A percentile compares a stretch with the other conserved stretches of the same genome.
Conservation (phyloP, 2,888 invertebrate species). For the Teleiodes luculella region DNA sequence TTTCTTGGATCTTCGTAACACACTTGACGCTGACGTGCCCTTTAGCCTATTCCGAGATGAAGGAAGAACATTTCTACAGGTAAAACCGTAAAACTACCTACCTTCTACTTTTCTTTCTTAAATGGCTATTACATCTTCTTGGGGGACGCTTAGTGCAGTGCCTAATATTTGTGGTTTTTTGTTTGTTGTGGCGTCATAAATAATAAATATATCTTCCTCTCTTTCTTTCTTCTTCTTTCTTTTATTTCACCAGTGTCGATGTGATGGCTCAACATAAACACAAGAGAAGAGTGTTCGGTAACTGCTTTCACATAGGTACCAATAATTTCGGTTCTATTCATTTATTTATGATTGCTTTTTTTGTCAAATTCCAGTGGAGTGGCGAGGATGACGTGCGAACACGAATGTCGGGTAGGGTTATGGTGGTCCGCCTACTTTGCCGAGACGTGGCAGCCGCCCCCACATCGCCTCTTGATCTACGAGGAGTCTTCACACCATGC, state of each 20-base stretch:
- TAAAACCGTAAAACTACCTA: too few species aligned
- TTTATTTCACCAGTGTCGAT: too few species aligned
- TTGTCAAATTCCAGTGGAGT: slow-evolving; percentile 82
- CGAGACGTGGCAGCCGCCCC: slow-evolving; percentile 81
- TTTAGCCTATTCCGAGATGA: slow-evolving; percentile 89
- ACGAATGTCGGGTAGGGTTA: slow-evolving; percentile 88
- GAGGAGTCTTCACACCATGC: slow-evolving; percentile 88
- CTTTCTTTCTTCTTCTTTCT: too few species aligned
- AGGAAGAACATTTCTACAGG: slow-evolving; percentile 89
- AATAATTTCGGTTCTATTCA: neutral
- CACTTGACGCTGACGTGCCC: slow-evolving; percentile 87
- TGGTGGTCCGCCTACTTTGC: slow-evolving; percentile 88
- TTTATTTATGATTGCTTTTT: neutral
- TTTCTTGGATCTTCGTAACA: slow-evolving; percentile 88
- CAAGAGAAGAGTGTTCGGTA: too few species aligned
- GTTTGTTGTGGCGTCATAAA: too few species aligned
- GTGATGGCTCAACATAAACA: too few species aligned
- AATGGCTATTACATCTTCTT: too few species aligned
- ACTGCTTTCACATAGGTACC: too few species aligned
- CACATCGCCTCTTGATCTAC: slow-evolving; percentile 66
- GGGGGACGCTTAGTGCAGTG: too few species aligned
- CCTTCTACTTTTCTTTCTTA: too few species aligned
- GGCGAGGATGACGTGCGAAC: slow-evolving; percentile 87
- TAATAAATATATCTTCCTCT: too few species aligned
- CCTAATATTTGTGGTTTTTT: too few species aligned